Conservation (phyloP, 1,140 invertebrate genomes). For the Drosophila saltans region DNA sequence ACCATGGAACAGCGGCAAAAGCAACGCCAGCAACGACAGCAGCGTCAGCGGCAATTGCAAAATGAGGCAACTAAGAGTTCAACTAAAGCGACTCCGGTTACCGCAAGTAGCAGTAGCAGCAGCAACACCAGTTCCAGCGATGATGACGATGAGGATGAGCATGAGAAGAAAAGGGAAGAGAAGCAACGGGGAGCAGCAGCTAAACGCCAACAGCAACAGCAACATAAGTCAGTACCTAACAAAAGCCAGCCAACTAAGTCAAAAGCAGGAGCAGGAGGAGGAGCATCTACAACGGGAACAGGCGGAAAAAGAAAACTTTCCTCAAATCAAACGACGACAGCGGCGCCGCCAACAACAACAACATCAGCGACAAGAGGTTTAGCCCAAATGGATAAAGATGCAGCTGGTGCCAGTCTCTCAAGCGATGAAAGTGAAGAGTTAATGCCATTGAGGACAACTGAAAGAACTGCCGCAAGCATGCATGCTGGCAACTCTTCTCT, state of each 20-base stretch:
- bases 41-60: constrained; percentile 81
- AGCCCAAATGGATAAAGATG: constrained; percentile 87
- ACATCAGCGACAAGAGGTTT: constrained; percentile 56
- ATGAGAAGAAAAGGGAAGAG: constrained; percentile 13
- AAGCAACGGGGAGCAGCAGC: constrained; percentile 20
- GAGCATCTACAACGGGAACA: constrained; percentile 8
- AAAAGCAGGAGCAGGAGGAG: constrained; percentile 50
- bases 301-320: constrained; percentile 48
- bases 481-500: not conserved
- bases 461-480: constrained; percentile 7
- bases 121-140: constrained; percentile 78
- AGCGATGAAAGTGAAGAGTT: constrained; percentile 91
- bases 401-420: constrained; percentile 84
- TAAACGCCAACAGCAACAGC: constrained; percentile 16
- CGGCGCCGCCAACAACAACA: not conserved
- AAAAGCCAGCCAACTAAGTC: constrained; percentile 71
- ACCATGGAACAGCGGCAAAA: constrained; percentile 79
- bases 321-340: constrained; percentile 49
- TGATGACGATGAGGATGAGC: constrained; percentile 48
- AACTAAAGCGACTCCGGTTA: constrained; percentile 53
- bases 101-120: constrained; percentile 75
- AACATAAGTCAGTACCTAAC: constrained; percentile 72
- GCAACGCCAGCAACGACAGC: constrained; percentile 82
- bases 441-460: constrained; percentile 84
- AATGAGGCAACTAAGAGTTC: constrained; percentile 63